A percentile compares a stretch with the other conserved stretches of the same genome.
Conservation (phyloP, 1,140 invertebrate species). For the Triops cancriformis region DNA sequence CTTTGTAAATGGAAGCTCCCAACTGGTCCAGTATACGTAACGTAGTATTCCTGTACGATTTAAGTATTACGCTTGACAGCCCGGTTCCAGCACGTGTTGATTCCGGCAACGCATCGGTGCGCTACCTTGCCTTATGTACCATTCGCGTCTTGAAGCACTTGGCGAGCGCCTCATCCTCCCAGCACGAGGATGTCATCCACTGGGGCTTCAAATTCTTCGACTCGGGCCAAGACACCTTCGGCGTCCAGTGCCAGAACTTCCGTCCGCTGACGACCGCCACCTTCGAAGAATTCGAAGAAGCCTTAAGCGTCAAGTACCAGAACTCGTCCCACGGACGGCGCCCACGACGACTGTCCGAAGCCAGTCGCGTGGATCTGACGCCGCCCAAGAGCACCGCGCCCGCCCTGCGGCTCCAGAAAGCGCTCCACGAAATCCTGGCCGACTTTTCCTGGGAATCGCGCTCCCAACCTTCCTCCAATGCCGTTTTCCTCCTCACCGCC, state of each 20-base stretch:
- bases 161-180: background rate
- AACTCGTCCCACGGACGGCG: background rate
- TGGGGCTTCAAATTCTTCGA: background rate
- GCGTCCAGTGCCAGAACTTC: background rate
- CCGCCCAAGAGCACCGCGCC: background rate
- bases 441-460: background rate
- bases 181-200: background rate
- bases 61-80: background rate
- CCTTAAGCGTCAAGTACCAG: background rate
- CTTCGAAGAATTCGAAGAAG: constrained; percentile 5
- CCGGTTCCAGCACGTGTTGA: background rate
- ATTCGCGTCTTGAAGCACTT: background rate
- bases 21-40: background rate
- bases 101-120: background rate
- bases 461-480: background rate
- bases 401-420: background rate
- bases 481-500: background rate
- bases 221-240: background rate
- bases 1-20: background rate
- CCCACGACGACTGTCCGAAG: background rate
- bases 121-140: background rate
- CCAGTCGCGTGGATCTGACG: too few species aligned
- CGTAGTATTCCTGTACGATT: background rate
- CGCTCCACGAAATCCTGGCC: background rate
- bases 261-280: background rate